phyloP scores from a whole-genome alignment of 2,113 vertebrate species.

The Harpagus bidentatus region DNA sequence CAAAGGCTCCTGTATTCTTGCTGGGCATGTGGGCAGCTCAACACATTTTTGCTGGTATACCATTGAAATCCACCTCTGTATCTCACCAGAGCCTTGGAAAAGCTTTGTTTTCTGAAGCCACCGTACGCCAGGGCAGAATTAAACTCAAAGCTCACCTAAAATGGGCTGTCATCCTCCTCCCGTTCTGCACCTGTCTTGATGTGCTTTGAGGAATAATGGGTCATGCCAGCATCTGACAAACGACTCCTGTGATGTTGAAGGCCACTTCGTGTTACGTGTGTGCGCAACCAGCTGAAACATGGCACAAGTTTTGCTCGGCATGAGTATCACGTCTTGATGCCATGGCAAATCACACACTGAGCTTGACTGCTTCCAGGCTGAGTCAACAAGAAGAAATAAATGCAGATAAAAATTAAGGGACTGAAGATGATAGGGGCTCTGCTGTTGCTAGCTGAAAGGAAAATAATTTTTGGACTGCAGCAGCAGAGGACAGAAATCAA shows the following conservation, averaged over 20 bases:
- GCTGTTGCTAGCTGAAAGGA: not conserved
- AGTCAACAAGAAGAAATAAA: not conserved
- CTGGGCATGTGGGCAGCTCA: not conserved
- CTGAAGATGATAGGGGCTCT: not conserved
- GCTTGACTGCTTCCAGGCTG: not conserved
- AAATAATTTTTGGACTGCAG: not conserved
- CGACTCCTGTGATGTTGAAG: not conserved
- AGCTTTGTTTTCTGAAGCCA: not conserved
- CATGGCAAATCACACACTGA: not conserved
- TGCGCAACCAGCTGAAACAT: not conserved
- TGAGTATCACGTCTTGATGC: not conserved
- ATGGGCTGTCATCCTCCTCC: not conserved
- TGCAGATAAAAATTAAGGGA: not conserved
- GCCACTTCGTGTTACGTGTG: not conserved
- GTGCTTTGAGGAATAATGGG: not conserved
- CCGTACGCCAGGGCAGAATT: not conserved
- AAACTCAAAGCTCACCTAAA: not conserved
- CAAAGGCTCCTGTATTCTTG: not conserved
- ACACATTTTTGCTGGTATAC: not conserved
- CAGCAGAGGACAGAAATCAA: rapidly evolving
- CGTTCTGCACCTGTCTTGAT: rapidly evolving
- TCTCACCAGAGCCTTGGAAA: not conserved
- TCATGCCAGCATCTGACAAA: rapidly evolving
- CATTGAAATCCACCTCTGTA: not conserved
- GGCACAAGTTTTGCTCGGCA: not conserved